A percentile compares a stretch with the other conserved stretches of the same genome.
phyloP scores from a whole-genome alignment of 2,113 vertebrate genomes.

The Centropristis striata region DNA sequence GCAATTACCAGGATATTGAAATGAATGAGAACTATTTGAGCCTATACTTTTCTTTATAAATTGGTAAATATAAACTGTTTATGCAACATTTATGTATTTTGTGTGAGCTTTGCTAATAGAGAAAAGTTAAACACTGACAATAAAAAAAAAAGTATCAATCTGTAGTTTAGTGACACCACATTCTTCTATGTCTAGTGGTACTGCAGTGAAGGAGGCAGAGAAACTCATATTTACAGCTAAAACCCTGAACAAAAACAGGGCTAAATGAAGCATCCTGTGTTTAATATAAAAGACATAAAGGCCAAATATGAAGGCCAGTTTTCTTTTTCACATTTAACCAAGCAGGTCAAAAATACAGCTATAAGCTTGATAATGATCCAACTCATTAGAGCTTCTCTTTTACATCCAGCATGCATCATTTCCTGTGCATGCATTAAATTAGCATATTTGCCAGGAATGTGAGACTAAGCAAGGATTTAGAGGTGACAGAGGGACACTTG shows the following conservation, averaged over 20 bases:
- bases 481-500: neutral
- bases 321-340: neutral
- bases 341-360: neutral
- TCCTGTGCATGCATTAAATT: conserved; percentile 14
- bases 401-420: conserved; percentile 5
- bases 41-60: no score
- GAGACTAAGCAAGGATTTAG: neutral
- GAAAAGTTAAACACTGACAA: no score
- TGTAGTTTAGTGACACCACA: no score
- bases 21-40: no score
- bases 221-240: no score
- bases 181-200: neutral
- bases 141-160: no score
- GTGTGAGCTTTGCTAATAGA: no score
- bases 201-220: no score
- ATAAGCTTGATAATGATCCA: neutral
- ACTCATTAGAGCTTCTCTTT: conserved; percentile 22
- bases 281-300: neutral
- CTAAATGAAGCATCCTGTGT: neutral
- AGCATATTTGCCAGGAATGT: conserved; percentile 6
- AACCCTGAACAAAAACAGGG: no score
- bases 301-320: neutral
- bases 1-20: no score
- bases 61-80: no score
- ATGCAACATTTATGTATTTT: no score